A percentile compares a stretch with the other conserved stretches of the same genome.
Conservation (phyloP, 2,113 vertebrate species). For the Microcebus tavaratra region DNA sequence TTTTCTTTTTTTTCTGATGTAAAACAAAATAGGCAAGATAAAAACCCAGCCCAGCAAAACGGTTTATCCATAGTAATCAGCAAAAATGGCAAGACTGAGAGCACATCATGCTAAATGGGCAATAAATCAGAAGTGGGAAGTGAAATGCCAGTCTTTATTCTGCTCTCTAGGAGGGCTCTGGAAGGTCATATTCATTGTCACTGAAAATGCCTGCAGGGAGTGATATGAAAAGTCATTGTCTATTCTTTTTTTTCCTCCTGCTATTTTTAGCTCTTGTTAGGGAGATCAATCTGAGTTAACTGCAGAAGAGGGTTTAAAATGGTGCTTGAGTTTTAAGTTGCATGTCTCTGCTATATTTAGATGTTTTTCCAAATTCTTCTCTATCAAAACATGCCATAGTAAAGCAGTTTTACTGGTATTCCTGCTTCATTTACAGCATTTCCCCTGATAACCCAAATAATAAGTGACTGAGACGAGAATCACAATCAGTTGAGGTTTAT, state of each 20-base stretch:
- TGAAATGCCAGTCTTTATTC: conserved; percentile 80
- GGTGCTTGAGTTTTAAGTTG: conserved; percentile 75
- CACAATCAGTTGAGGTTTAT: too few relatives aligned
- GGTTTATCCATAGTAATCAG: conserved; percentile 1
- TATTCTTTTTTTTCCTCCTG: conserved; percentile 61
- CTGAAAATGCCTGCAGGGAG: conserved; percentile 82
- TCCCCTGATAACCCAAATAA: not conserved
- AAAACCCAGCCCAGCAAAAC: conserved; percentile 34
- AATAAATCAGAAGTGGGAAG: conserved; percentile 68
- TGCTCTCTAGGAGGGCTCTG: conserved; percentile 72
- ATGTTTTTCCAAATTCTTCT: conserved; percentile 70
- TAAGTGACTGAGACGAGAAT: too few relatives aligned
- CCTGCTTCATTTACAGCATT: not conserved
- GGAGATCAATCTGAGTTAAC: conserved; percentile 86
- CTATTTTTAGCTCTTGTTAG: conserved; percentile 85
- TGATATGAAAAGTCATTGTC: conserved; percentile 81
- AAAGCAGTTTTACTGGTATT: conserved; percentile 27
- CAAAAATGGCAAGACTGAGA: conserved; percentile 79
- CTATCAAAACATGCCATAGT: conserved; percentile 28
- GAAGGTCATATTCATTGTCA: conserved; percentile 81
- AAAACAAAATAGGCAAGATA: conserved; percentile 65
- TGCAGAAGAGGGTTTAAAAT: conserved; percentile 81
- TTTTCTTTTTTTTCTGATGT: conserved; percentile 39
- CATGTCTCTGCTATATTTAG: conserved; percentile 80
- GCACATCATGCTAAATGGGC: not conserved